These are phyloP conservation scores for Neuroterus valhalla DNA, from an alignment of 1,140 invertebrate species.

Conservation along the genomic window DNA sequence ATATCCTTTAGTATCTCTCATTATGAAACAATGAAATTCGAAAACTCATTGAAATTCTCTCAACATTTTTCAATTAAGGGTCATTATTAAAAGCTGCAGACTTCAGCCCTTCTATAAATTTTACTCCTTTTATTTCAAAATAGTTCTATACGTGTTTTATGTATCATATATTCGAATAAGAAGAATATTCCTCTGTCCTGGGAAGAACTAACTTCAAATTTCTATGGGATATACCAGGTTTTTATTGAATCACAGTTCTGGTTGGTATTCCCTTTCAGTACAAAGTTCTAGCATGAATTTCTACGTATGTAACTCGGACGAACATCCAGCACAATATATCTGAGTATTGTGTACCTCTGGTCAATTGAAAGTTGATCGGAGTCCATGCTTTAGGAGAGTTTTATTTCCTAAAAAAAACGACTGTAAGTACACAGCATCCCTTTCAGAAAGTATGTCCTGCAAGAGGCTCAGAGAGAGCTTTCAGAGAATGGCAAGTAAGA, in stretches of 20 bases:
- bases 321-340: background rate
- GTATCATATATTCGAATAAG: too few species aligned
- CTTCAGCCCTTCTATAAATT: too few species aligned
- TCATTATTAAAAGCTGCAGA: too few species aligned
- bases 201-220: constrained; percentile 5
- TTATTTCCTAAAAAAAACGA: constrained; percentile 1
- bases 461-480: constrained; percentile 10
- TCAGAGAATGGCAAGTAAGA: background rate
- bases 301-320: background rate
- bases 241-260: background rate
- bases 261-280: background rate
- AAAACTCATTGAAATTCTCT: too few species aligned
- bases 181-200: background rate
- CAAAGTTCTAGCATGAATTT: background rate
- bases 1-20: too few species aligned
- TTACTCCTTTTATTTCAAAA: too few species aligned
- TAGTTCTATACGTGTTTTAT: too few species aligned
- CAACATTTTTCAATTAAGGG: too few species aligned
- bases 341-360: constrained; percentile 7
- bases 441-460: constrained; percentile 23
- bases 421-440: constrained; percentile 19
- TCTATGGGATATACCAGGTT: background rate
- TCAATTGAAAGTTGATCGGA: constrained; percentile 27
- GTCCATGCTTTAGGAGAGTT: constrained; percentile 9
- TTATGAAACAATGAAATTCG: too few species aligned